Evolutionary conservation across 2,113 vertebrate species (phyloP).

Genomic region (Plectropomus leopardus): DNA sequence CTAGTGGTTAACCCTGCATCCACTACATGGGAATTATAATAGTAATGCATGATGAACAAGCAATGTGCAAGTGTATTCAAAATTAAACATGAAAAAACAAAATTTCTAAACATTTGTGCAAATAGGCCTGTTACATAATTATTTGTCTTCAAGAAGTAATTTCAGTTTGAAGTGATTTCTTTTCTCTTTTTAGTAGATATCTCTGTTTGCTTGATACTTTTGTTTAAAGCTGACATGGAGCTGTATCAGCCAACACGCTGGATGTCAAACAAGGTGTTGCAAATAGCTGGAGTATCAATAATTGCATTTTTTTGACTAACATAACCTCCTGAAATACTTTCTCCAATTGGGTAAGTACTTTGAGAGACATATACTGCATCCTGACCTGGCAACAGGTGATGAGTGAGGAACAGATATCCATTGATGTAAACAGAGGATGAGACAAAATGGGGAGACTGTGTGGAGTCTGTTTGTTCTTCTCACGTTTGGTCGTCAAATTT

Average conservation of each 20-base stretch:
- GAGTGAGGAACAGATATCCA: constrained; percentile 48
- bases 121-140: neutral
- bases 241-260: too few species aligned
- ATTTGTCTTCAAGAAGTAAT: neutral
- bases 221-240: neutral
- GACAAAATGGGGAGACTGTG: constrained; percentile 29
- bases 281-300: too few species aligned
- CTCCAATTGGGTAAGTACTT: neutral
- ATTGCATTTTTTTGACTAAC: neutral
- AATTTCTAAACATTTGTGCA: neutral
- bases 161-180: neutral
- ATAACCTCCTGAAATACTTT: neutral
- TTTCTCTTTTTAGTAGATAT: neutral
- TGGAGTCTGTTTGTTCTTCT: constrained; percentile 48
- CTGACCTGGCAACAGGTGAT: neutral
- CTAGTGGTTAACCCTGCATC: too few species aligned
- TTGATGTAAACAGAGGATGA: constrained; percentile 53
- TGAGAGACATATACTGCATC: neutral
- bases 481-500: constrained; percentile 72
- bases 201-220: neutral
- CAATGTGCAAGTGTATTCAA: neutral
- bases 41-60: neutral
- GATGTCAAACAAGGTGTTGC: too few species aligned
- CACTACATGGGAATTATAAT: neutral
- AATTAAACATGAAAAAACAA: neutral